These are phyloP conservation scores for Dromius quadrimaculatus DNA, from an alignment of 2,888 invertebrate species.

Conservation along the genomic window DNA sequence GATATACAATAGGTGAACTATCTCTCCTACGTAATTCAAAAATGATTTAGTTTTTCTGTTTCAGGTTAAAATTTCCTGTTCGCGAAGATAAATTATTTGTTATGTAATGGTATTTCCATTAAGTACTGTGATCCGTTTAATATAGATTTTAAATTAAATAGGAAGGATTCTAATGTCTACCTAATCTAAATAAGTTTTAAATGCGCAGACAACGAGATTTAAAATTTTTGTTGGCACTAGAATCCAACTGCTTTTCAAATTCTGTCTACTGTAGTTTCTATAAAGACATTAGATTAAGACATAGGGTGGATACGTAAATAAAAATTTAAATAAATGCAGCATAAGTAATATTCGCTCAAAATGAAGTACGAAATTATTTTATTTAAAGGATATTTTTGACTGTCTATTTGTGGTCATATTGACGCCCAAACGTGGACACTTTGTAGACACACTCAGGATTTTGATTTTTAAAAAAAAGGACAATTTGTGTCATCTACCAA, in stretches of 20 bases:
- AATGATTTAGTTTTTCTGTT: conserved; percentile 3
- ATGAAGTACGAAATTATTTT: too few relatives aligned
- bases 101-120: conserved; percentile 41
- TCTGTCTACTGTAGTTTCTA: conserved; percentile 11
- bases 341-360: too few relatives aligned
- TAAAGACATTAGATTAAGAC: too few relatives aligned
- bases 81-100: conserved; percentile 42
- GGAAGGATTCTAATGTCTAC: neutral
- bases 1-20: conserved; percentile 47
- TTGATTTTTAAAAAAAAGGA: too few relatives aligned
- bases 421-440: too few relatives aligned
- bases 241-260: conserved; percentile 12
- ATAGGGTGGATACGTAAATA: too few relatives aligned
- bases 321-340: too few relatives aligned
- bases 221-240: neutral
- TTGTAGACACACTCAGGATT: too few relatives aligned
- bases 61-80: conserved; percentile 40
- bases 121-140: conserved; percentile 46
- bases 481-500: too few relatives aligned
- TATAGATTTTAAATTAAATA: conserved; percentile 19
- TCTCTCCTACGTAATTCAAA: neutral
- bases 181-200: neutral
- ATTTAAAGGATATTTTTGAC: too few relatives aligned
- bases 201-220: neutral
- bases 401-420: too few relatives aligned